These are phyloP conservation scores for Phenganax marumi DNA, from an alignment of 92 coral and sea anemone species.

Conservation along the genomic window DNA sequence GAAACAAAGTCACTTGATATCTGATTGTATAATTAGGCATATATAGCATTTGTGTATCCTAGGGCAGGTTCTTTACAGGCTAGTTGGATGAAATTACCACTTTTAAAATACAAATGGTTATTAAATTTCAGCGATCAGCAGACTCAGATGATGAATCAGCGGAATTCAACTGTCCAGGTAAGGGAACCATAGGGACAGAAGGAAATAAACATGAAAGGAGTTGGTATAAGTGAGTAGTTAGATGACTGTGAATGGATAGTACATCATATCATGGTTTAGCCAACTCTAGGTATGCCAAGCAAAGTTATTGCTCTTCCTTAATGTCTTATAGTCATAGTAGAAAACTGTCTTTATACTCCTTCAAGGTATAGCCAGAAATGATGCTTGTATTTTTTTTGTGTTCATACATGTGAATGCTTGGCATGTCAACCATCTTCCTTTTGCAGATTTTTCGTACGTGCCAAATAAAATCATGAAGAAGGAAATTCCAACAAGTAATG, in stretches of 20 bases:
- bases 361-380: neutral
- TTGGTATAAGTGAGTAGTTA: too few relatives aligned
- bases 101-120: neutral
- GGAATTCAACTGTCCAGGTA: slow-evolving; percentile 39
- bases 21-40: neutral
- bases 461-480: slow-evolving; percentile 35
- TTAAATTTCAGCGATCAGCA: slow-evolving; percentile 37
- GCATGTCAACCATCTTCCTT: neutral
- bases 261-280: neutral
- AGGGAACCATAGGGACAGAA: neutral
- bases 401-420: neutral
- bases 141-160: slow-evolving; percentile 43
- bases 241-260: too few relatives aligned
- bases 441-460: slow-evolving; percentile 32
- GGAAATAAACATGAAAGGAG: too few relatives aligned
- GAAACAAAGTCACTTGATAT: neutral
- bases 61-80: neutral
- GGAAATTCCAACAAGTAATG: slow-evolving; percentile 7
- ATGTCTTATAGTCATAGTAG: neutral
- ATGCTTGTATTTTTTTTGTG: too few relatives aligned
- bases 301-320: too few relatives aligned
- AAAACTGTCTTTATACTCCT: neutral
- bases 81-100: neutral
- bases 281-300: neutral
- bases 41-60: neutral